Conservation (phyloP, 1,140 invertebrate species). For the Caenorhabditis brenneri region DNA sequence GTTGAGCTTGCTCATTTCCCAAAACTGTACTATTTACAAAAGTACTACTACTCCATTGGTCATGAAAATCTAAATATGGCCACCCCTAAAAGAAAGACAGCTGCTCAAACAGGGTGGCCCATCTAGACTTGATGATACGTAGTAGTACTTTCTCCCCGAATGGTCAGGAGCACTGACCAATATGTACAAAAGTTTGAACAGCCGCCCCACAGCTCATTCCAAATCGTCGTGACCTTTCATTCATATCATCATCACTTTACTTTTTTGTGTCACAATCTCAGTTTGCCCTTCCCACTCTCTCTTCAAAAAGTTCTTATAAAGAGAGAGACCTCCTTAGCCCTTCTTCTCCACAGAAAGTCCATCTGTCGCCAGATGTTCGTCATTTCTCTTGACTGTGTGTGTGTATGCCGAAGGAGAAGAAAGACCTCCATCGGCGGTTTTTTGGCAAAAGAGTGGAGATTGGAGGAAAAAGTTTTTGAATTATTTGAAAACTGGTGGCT, state of each 20-base stretch:
- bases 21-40: background rate
- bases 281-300: too few relatives aligned
- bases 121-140: too few relatives aligned
- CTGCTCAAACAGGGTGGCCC: background rate
- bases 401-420: too few relatives aligned
- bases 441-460: too few relatives aligned
- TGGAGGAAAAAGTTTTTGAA: too few relatives aligned
- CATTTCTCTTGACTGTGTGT: too few relatives aligned
- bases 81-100: background rate
- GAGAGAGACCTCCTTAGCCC: background rate
- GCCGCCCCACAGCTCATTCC: constrained; percentile 2
- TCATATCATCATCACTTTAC: too few relatives aligned
- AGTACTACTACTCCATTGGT: background rate
- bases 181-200: constrained; percentile 7
- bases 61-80: constrained; percentile 31
- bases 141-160: background rate
- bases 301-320: background rate
- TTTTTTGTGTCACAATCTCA: too few relatives aligned
- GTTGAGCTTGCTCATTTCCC: too few relatives aligned
- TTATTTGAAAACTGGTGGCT: too few relatives aligned
- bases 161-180: background rate
- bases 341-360: background rate
- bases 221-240: background rate
- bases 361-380: constrained; percentile 17
- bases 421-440: too few relatives aligned